Evolutionary conservation across 2,888 invertebrate genomes (phyloP).

Genomic region (Buathra laborator): DNA sequence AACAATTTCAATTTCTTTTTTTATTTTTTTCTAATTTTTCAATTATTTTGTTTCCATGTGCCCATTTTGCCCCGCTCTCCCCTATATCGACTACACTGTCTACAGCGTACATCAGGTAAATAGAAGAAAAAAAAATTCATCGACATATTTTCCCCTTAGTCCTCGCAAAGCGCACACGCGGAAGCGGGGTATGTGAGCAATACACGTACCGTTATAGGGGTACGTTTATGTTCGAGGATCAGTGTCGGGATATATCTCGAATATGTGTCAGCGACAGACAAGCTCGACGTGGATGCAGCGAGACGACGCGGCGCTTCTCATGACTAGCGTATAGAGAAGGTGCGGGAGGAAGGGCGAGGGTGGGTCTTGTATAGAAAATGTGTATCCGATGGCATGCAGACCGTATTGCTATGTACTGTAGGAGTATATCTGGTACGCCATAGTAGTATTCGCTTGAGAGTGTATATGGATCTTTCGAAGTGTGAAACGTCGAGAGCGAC

Average conservation of each 20-base stretch:
- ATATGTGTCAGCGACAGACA: constrained; percentile 56
- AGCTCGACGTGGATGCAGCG: constrained; percentile 19
- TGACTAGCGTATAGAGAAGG: not conserved
- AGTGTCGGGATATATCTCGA: constrained; percentile 40
- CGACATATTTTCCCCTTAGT: constrained; percentile 17
- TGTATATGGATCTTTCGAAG: constrained; percentile 11
- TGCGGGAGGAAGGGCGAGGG: not conserved
- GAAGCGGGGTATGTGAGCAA: not conserved
- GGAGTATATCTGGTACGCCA: not conserved
- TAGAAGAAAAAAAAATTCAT: not conserved
- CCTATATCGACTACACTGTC: not conserved
- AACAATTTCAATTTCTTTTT: too few species aligned
- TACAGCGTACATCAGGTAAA: not conserved
- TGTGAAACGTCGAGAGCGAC: constrained; percentile 55
- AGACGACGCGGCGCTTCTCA: constrained; percentile 27
- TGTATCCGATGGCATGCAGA: constrained; percentile 18
- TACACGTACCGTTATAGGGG: constrained; percentile 6
- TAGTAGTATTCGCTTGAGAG: not conserved
- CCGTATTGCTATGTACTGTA: constrained; percentile 6
- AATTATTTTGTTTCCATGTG: not conserved
- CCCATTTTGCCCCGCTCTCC: too few species aligned
- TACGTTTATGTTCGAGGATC: constrained; percentile 22
- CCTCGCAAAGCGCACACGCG: not conserved
- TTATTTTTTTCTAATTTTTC: not conserved
- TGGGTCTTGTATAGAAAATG: constrained; percentile 26